phyloP scores from a whole-genome alignment of 2,113 vertebrate genomes.

The Jacana jacana region DNA sequence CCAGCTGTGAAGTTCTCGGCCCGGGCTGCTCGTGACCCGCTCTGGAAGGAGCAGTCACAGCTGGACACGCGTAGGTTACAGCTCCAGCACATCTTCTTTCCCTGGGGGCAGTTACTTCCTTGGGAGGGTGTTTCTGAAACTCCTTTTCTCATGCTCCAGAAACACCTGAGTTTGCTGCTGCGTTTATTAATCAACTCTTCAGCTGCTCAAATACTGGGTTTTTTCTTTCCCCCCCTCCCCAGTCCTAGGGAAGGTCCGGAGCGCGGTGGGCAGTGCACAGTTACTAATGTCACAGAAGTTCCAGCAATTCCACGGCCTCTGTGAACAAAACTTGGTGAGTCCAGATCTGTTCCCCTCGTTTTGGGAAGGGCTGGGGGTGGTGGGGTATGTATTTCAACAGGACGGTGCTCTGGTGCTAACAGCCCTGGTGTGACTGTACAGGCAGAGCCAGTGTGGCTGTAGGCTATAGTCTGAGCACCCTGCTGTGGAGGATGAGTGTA shows the following conservation, averaged over 20 bases:
- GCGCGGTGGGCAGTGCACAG: constrained; percentile 87
- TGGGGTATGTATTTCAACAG: neutral
- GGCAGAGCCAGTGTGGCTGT: neutral
- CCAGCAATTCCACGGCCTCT: constrained; percentile 96
- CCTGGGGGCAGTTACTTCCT: neutral
- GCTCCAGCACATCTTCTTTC: neutral
- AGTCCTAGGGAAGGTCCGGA: constrained; percentile 97
- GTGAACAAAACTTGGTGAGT: constrained; percentile 98
- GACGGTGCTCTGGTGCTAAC: neutral
- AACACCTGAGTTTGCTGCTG: neutral
- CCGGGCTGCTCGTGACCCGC: neutral
- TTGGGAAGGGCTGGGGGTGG: neutral
- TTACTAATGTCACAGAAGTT: constrained; percentile 91
- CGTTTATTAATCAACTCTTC: neutral
- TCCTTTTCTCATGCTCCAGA: neutral
- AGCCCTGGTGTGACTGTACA: neutral
- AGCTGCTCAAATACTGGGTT: too few species aligned
- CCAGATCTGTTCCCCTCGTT: neutral
- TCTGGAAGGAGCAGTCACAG: neutral
- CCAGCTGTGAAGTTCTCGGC: neutral
- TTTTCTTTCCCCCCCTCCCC: neutral
- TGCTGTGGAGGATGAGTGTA: accelerated
- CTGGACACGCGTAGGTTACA: neutral
- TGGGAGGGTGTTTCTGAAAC: neutral
- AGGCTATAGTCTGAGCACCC: neutral